Conservation (phyloP, 2,113 vertebrate genomes). For the Asarcornis scutulata region DNA sequence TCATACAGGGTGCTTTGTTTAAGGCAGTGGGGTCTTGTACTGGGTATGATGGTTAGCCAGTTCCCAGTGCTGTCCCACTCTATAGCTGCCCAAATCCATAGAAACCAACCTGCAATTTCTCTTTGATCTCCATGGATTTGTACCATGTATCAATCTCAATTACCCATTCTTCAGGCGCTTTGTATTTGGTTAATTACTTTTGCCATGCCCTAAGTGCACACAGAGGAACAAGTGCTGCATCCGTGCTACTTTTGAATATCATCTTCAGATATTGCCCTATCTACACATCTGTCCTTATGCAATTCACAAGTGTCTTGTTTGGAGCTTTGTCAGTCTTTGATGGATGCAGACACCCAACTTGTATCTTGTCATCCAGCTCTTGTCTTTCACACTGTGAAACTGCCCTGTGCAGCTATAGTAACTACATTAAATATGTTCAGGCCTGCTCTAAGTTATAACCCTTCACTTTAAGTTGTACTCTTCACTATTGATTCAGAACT, state of each 20-base stretch:
- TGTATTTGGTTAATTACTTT: not conserved
- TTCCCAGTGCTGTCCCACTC: not conserved
- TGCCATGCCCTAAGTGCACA: not conserved
- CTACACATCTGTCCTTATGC: not conserved
- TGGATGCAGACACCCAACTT: not conserved
- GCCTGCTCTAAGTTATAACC: not conserved
- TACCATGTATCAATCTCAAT: not conserved
- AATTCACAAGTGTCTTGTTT: not conserved
- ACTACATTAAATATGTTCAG: not conserved
- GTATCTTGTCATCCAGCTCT: not conserved
- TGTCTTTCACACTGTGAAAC: not conserved
- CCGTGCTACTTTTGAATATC: not conserved
- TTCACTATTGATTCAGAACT: not conserved
- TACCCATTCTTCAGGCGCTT: not conserved
- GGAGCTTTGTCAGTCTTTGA: not conserved
- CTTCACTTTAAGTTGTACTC: not conserved
- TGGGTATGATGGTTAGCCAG: accelerated
- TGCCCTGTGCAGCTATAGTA: not conserved
- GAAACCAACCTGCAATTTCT: not conserved
- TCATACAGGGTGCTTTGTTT: not conserved
- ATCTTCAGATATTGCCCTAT: not conserved
- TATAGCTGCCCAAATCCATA: not conserved
- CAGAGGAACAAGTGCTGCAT: not conserved
- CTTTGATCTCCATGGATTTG: not conserved
- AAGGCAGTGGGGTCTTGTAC: not conserved